These are phyloP conservation scores for Frankliniella intonsa DNA, from an alignment of 2,888 invertebrate species.

Conservation along the genomic window DNA sequence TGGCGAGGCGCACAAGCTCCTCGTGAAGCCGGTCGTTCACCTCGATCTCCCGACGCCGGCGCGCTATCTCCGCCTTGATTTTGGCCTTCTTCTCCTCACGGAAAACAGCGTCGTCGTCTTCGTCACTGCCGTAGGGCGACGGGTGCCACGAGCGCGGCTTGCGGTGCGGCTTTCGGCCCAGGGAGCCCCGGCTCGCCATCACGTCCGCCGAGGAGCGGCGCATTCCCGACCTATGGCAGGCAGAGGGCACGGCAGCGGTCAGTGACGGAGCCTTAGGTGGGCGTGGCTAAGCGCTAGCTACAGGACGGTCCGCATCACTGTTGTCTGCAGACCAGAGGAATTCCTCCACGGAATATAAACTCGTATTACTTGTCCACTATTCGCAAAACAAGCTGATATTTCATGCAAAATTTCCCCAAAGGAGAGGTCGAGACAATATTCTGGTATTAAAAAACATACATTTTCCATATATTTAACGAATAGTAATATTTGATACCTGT, in stretches of 20 bases:
- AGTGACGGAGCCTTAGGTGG: too few species aligned
- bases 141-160: constrained; percentile 52
- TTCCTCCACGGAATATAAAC: too few species aligned
- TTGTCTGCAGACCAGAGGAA: too few species aligned
- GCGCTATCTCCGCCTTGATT: constrained; percentile 58
- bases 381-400: too few species aligned
- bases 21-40: constrained; percentile 53
- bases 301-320: too few species aligned
- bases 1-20: constrained; percentile 49
- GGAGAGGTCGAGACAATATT: too few species aligned
- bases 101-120: constrained; percentile 51
- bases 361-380: too few species aligned
- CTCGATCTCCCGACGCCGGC: constrained; percentile 56
- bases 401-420: too few species aligned
- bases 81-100: constrained; percentile 56
- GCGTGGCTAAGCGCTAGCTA: too few species aligned
- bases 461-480: too few species aligned
- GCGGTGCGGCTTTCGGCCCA: constrained; percentile 40
- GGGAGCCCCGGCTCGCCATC: constrained; percentile 40
- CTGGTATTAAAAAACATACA: too few species aligned
- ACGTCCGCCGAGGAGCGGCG: constrained; percentile 43
- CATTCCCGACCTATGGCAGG: constrained; percentile 40
- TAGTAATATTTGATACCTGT: too few species aligned
- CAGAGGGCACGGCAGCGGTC: not conserved
- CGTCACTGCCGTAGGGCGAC: constrained; percentile 50